Percentiles rank a stretch among this genome's conserved stretches.
Evolutionary conservation across 2,888 invertebrate genomes (phyloP).

Genomic region (Nomada goodeniana): DNA sequence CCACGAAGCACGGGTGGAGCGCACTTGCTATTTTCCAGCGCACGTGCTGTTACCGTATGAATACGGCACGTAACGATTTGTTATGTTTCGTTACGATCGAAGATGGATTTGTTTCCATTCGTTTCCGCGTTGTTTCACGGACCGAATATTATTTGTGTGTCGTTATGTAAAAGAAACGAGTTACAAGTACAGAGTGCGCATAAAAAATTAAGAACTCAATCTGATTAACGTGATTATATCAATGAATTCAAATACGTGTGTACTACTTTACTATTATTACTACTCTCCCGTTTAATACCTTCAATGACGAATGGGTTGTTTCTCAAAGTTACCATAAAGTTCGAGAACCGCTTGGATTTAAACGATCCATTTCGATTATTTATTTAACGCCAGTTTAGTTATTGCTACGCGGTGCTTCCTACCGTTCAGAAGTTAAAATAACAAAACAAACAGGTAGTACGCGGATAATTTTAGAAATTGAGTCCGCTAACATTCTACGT

Average conservation of each 20-base stretch:
- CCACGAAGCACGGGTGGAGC: constrained; percentile 6
- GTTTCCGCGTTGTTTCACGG: background rate
- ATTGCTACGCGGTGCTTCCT: background rate
- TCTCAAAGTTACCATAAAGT: background rate
- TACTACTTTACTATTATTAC: background rate
- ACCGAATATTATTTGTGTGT: background rate
- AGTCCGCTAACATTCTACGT: constrained; percentile 17
- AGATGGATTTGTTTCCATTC: background rate
- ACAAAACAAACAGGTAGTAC: constrained; percentile 17
- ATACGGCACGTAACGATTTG: constrained; percentile 20
- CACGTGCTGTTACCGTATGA: constrained; percentile 43
- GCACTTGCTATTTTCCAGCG: constrained; percentile 21
- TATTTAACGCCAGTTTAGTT: background rate
- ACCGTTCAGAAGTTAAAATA: background rate
- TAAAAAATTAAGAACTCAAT: background rate
- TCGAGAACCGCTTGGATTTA: too few relatives aligned
- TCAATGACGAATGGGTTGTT: background rate
- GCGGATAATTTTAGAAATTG: constrained; percentile 44
- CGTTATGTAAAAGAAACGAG: background rate
- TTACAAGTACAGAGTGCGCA: background rate
- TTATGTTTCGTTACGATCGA: background rate
- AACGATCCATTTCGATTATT: background rate
- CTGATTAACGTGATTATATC: too few relatives aligned
- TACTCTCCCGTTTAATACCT: background rate
- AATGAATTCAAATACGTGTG: too few relatives aligned